These are phyloP conservation scores for Leptobrachium ailaonicum DNA, from an alignment of 2,113 vertebrate species.

Conservation along the genomic window DNA sequence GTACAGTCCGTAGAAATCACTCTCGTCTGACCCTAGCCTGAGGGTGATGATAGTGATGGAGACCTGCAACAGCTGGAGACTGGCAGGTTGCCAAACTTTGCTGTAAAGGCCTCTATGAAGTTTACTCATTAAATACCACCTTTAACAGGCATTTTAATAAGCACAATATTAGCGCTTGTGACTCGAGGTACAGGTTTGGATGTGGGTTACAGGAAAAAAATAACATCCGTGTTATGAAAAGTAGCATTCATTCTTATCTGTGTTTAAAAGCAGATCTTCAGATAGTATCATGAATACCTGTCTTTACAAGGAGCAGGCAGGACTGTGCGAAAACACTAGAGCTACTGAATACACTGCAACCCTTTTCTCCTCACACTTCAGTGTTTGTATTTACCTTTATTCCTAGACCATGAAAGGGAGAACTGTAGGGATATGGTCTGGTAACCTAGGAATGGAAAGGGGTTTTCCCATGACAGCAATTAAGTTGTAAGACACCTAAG, in stretches of 20 bases:
- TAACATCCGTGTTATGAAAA: conserved; percentile 33
- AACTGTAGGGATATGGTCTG: conserved; percentile 35
- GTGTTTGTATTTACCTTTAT: conserved; percentile 26
- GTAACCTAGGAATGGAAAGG: conserved; percentile 28
- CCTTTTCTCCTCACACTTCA: conserved; percentile 21
- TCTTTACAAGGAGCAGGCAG: conserved; percentile 18
- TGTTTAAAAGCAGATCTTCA: conserved; percentile 26
- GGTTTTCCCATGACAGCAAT: conserved; percentile 43
- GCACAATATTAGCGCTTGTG: neutral
- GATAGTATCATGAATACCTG: conserved; percentile 31
- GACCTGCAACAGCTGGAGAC: no score
- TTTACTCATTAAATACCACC: neutral
- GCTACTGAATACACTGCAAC: conserved; percentile 36
- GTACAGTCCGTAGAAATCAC: no score
- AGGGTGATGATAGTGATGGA: no score
- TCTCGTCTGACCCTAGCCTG: no score
- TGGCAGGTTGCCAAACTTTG: no score
- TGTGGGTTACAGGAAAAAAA: conserved; percentile 21
- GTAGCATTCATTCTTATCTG: conserved; percentile 28
- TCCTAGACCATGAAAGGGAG: conserved; percentile 38
- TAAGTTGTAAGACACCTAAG: conserved; percentile 11
- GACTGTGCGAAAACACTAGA: conserved; percentile 33
- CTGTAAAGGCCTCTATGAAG: no score
- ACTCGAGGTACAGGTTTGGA: neutral
- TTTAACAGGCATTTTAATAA: neutral